Evolutionary conservation across 2,797 vertebrate genomes (phyloP), one percentile per base, ranked within the genome.

Genomic region (Ispidina picta): DNA sequence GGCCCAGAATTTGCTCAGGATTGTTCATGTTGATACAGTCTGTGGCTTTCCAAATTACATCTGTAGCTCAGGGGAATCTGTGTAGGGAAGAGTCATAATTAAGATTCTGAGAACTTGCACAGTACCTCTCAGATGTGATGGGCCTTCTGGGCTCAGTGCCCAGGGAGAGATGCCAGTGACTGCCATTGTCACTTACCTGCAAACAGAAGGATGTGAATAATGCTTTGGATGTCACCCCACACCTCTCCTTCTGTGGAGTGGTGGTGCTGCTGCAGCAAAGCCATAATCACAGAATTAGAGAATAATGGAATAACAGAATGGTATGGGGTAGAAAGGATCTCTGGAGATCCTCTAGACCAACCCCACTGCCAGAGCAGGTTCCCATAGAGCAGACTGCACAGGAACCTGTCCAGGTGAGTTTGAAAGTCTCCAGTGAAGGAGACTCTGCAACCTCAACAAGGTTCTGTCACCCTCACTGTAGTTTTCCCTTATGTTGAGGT

Each of bases 161-260:
- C 73, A 83, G 69, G 41, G 8, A 71, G 3, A 64, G 83, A 69
- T 2, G 55, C 72, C 88, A 86, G 72, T 58, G 58, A 44, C 64
- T 84, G 83, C 68, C 71, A 60, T 70, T 64, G 31, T 35, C 71
- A 51, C 83, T 93, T 74, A 76, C 90, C 74, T 88, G 83, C 71
- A 90, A 71, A 35, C 25, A 86, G 71, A 91, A 91, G 81, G 83
- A 79, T 78, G 43, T 88, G 90, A 95, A 54, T 90, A 92, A 92
- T 92, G 75, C 60, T 82, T 84, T 93, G 90, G 86, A 95, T 82
- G 90, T 86, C 86, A 94, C 78, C 74, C 73, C 78, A 79, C 55
- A 74, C 60, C 33, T 88, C 93, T 90, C 55, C 43, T 1, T 0
- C 72, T 87, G 82, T 9, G 3, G n/a, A 87, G 35, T 5, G 0